Evolutionary conservation across 2,888 invertebrate genomes (phyloP).

Genomic region (Alcis repandata): DNA sequence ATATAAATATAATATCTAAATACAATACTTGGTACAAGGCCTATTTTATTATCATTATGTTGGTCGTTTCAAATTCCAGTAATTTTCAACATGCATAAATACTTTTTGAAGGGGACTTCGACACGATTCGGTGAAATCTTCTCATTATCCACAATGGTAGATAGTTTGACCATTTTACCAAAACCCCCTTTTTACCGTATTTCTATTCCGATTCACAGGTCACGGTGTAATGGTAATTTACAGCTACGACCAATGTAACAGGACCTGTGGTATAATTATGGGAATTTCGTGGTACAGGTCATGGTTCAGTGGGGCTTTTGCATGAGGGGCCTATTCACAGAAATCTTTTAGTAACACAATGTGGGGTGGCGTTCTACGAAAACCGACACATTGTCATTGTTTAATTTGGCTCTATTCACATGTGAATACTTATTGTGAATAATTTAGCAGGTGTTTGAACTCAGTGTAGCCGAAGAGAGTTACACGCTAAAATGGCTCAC

Average conservation of each 20-base stretch:
- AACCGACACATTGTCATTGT: conserved; percentile 47
- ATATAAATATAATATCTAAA: no score
- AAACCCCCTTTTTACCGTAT: neutral
- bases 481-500: no score
- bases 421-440: conserved; percentile 30
- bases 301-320: conserved; percentile 47
- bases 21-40: no score
- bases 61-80: conserved; percentile 38
- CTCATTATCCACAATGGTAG: conserved; percentile 39
- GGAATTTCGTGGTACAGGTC: conserved; percentile 40
- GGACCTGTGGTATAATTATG: conserved; percentile 10
- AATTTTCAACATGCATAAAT: conserved; percentile 30
- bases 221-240: conserved; percentile 13
- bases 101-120: conserved; percentile 43
- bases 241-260: conserved; percentile 8
- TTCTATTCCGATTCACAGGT: neutral
- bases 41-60: neutral
- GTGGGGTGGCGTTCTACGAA: conserved; percentile 56
- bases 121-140: conserved; percentile 52
- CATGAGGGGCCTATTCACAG: conserved; percentile 52
- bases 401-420: conserved; percentile 44
- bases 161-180: conserved; percentile 10
- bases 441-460: neutral
- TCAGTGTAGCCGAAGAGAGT: no score
- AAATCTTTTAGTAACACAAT: conserved; percentile 42